A percentile compares a stretch with the other conserved stretches of the same genome.
Evolutionary conservation across 1,140 invertebrate genomes (phyloP).

Genomic region (Nebria ingens): DNA sequence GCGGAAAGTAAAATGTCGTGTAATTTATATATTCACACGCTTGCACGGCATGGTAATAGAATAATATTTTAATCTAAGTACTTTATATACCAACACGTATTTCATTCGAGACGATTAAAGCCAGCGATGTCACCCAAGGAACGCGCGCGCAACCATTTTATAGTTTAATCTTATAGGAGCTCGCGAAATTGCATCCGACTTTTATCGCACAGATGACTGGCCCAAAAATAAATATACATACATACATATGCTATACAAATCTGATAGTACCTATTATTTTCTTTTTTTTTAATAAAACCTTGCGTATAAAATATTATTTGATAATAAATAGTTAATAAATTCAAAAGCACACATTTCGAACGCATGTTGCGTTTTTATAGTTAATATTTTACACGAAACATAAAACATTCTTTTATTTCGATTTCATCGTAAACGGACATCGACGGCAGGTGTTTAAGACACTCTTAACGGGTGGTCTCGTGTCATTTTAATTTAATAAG

Average conservation of each 20-base stretch:
- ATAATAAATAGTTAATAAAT: too few species aligned
- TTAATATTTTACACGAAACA: not conserved
- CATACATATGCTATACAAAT: too few species aligned
- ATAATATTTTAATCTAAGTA: not conserved
- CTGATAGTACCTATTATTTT: too few species aligned
- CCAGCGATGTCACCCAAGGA: not conserved
- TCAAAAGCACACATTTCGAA: too few species aligned
- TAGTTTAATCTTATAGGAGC: not conserved
- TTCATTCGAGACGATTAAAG: not conserved
- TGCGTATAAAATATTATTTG: too few species aligned
- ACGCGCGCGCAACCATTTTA: not conserved
- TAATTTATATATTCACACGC: not conserved
- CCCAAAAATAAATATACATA: too few species aligned
- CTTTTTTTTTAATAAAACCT: too few species aligned
- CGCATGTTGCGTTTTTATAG: not conserved
- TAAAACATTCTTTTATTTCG: not conserved
- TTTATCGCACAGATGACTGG: too few species aligned
- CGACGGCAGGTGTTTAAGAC: not conserved
- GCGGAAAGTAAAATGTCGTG: not conserved
- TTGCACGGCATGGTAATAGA: too few species aligned
- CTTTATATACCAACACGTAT: not conserved
- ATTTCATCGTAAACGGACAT: not conserved
- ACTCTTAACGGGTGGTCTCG: not conserved
- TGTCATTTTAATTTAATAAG: not conserved
- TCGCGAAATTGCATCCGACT: not conserved